A percentile compares a stretch with the other conserved stretches of the same genome.
Evolutionary conservation across 2,797 vertebrate genomes (phyloP).

Genomic region (Alca torda): DNA sequence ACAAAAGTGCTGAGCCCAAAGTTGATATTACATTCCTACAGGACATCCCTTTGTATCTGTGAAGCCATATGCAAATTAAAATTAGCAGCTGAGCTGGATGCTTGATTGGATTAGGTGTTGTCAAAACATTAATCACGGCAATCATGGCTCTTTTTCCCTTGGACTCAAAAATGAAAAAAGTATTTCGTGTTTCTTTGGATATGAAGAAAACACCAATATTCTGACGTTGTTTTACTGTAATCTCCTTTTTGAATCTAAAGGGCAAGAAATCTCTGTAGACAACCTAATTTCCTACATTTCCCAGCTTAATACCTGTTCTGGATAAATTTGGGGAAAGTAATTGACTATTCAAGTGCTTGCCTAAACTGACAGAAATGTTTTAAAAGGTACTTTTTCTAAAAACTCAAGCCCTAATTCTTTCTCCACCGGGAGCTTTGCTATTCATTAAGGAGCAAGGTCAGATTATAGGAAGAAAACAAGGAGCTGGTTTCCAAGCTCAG

Average conservation of each 20-base stretch:
- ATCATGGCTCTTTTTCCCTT: neutral
- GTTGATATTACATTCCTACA: neutral
- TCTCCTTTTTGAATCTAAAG: neutral
- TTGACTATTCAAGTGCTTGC: neutral
- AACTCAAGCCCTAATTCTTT: conserved; percentile 17
- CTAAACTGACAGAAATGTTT: conserved; percentile 18
- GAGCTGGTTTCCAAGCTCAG: neutral
- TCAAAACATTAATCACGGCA: neutral
- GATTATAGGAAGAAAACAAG: neutral
- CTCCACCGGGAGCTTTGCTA: neutral
- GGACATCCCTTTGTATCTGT: neutral
- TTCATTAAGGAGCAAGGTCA: conserved; percentile 26
- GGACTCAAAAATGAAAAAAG: neutral
- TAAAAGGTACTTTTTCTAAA: conserved; percentile 1
- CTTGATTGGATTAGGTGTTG: neutral
- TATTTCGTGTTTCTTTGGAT: neutral
- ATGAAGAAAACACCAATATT: neutral
- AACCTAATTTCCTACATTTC: neutral
- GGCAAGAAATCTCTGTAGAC: neutral
- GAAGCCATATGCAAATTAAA: neutral
- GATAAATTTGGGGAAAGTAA: neutral
- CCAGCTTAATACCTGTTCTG: neutral
- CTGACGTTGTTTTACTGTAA: neutral
- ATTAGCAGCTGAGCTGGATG: neutral
- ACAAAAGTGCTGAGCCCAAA: neutral